Percentiles rank a stretch among this genome's conserved stretches.
Evolutionary conservation across 2,888 invertebrate species (phyloP).

Genomic region (Lordiphosa andalusiaca): DNA sequence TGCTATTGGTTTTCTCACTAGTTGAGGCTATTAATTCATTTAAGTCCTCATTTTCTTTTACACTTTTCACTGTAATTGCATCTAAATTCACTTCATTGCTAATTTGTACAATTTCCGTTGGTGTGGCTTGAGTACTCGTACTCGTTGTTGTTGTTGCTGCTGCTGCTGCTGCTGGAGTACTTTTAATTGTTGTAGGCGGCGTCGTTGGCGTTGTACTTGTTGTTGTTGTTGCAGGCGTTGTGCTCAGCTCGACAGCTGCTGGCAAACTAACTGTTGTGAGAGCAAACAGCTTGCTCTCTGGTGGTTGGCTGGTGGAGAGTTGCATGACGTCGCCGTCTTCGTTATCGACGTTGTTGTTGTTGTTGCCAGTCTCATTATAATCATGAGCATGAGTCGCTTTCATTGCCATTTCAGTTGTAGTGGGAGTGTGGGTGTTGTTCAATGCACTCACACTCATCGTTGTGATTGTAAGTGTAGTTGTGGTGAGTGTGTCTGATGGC

Average conservation of each 20-base stretch:
- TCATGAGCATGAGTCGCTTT: conserved; percentile 45
- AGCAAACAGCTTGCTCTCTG: not conserved
- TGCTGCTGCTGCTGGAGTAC: conserved; percentile 28
- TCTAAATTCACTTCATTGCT: conserved; percentile 71
- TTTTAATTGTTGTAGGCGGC: conserved; percentile 13
- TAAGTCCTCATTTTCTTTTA: conserved; percentile 21
- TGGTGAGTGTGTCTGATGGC: conserved; percentile 6
- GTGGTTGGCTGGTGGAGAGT: conserved; percentile 1
- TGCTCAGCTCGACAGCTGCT: conserved; percentile 60
- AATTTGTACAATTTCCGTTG: conserved; percentile 70
- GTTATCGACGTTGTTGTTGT: conserved; percentile 5
- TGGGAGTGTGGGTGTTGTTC: conserved; percentile 20
- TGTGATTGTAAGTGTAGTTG: too few species aligned
- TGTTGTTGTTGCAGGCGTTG: conserved; percentile 15
- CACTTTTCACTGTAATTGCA: conserved; percentile 43
- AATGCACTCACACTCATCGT: too few species aligned
- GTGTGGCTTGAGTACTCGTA: conserved; percentile 26
- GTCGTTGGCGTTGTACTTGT: conserved; percentile 16
- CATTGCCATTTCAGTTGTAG: conserved; percentile 48
- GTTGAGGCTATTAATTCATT: conserved; percentile 35
- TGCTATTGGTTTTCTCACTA: conserved; percentile 26
- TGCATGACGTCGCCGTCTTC: conserved; percentile 8
- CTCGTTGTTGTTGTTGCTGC: conserved; percentile 30
- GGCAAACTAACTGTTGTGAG: conserved; percentile 65
- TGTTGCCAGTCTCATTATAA: conserved; percentile 45